Percentiles rank a stretch among this genome's conserved stretches.
Conservation (phyloP, 2,888 invertebrate genomes). For the Tetragnatha montana region DNA sequence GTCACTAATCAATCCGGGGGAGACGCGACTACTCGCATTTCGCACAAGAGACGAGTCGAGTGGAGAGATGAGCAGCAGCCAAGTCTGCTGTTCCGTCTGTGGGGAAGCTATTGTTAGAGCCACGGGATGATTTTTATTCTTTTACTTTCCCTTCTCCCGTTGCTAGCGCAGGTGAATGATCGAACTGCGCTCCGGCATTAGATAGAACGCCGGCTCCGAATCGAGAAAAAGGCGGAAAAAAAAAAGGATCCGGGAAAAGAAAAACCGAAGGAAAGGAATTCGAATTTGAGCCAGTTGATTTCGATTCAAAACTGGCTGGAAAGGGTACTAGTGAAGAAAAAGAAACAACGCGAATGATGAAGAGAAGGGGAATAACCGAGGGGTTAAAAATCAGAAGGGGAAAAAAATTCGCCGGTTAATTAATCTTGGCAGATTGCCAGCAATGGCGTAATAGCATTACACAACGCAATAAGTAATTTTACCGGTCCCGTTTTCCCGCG, state of each 20-base stretch:
- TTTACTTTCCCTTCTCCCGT: not conserved
- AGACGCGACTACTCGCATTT: slow-evolving; percentile 31
- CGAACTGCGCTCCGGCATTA: slow-evolving; percentile 36
- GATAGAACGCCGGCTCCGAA: not conserved
- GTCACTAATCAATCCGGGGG: slow-evolving; percentile 53
- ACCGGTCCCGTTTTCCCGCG: slow-evolving; percentile 31
- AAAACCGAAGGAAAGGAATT: slow-evolving; percentile 8
- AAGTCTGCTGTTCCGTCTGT: slow-evolving; percentile 38
- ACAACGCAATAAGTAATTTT: slow-evolving; percentile 1
- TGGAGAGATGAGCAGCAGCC: slow-evolving; percentile 10
- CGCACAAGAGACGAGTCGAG: not conserved
- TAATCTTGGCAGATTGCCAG: slow-evolving; percentile 36
- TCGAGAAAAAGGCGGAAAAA: not conserved
- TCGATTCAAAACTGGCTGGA: slow-evolving; percentile 29
- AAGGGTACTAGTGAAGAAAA: slow-evolving; percentile 22
- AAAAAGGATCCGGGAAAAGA: not conserved
- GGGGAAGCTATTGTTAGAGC: slow-evolving; percentile 40
- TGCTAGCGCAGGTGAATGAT: slow-evolving; percentile 46
- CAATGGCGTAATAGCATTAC: not conserved
- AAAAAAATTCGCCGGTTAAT: slow-evolving; percentile 12
- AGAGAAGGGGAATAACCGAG: slow-evolving; percentile 1
- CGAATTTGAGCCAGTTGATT: slow-evolving; percentile 35
- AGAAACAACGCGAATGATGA: not conserved
- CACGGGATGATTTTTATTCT: not conserved
- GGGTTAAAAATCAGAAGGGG: not conserved